Conservation (phyloP, 2,797 vertebrate genomes). For the Sandelia bainsii region DNA sequence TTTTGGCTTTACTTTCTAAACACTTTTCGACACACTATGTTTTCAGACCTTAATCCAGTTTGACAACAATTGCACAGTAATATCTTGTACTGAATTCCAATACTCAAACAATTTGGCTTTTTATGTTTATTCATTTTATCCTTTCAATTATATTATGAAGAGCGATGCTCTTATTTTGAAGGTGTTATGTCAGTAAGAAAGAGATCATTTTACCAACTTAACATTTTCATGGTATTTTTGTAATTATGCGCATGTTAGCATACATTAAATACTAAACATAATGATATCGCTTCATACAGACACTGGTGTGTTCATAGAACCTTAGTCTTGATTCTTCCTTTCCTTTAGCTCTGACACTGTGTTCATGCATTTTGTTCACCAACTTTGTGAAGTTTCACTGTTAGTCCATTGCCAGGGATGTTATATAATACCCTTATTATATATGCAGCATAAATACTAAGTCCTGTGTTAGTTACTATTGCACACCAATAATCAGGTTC, state of each 20-base stretch:
- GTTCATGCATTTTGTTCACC: background rate
- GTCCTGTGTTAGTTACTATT: background rate
- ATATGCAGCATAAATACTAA: background rate
- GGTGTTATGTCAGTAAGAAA: background rate
- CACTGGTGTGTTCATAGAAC: background rate
- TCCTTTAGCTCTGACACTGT: background rate
- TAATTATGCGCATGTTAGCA: background rate
- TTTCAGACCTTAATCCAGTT: background rate
- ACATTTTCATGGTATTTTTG: background rate
- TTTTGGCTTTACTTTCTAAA: slow-evolving; percentile 5
- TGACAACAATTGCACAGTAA: background rate
- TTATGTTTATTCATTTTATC: too few relatives aligned
- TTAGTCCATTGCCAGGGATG: background rate
- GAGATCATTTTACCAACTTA: too few relatives aligned
- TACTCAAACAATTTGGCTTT: background rate
- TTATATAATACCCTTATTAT: background rate
- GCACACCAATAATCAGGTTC: slow-evolving; percentile 17
- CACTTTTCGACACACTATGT: background rate
- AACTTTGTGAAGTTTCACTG: background rate
- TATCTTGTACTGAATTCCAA: background rate
- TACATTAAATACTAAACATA: background rate
- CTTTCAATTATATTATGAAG: too few relatives aligned
- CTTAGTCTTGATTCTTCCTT: background rate
- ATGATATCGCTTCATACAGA: background rate
- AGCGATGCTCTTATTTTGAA: background rate